A percentile compares a stretch with the other conserved stretches of the same genome.
These are phyloP conservation scores for Pseudoips prasinana DNA, from an alignment of 2,888 invertebrate genomes.

Conservation along the genomic window DNA sequence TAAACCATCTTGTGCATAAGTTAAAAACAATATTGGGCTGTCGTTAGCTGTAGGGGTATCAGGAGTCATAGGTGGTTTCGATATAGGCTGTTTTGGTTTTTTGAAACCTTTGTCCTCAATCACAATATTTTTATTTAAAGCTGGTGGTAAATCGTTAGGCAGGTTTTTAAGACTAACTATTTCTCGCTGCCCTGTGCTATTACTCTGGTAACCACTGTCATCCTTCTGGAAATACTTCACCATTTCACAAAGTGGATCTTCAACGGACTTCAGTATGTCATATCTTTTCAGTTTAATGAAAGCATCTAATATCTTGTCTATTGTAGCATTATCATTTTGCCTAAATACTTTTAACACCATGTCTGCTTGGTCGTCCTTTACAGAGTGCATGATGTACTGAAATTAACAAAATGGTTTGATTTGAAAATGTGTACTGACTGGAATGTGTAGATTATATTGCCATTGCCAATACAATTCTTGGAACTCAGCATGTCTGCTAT, in stretches of 20 bases:
- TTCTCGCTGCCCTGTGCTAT: conserved; percentile 53
- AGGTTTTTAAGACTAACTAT: conserved; percentile 63
- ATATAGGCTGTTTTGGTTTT: conserved; percentile 45
- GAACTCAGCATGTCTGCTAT: no score
- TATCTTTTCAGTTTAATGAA: conserved; percentile 73
- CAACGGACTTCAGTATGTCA: conserved; percentile 76
- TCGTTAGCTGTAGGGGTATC: conserved; percentile 47
- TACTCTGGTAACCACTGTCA: conserved; percentile 72
- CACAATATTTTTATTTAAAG: conserved; percentile 57
- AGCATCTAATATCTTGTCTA: conserved; percentile 76
- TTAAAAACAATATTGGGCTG: conserved; percentile 69
- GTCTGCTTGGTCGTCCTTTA: conserved; percentile 78
- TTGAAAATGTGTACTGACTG: no score
- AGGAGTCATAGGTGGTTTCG: conserved; percentile 36
- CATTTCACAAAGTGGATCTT: conserved; percentile 60
- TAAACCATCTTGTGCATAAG: conserved; percentile 78
- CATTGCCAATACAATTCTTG: no score
- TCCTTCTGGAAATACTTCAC: conserved; percentile 64
- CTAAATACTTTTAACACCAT: conserved; percentile 76
- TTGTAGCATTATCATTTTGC: conserved; percentile 75
- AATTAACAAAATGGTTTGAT: conserved; percentile 48
- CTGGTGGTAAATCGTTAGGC: conserved; percentile 63
- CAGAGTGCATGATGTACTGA: conserved; percentile 78
- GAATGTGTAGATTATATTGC: no score
- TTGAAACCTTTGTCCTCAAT: conserved; percentile 48